These are phyloP conservation scores for Galaxea fascicularis DNA, from an alignment of 92 coral and sea anemone genomes.

Conservation along the genomic window DNA sequence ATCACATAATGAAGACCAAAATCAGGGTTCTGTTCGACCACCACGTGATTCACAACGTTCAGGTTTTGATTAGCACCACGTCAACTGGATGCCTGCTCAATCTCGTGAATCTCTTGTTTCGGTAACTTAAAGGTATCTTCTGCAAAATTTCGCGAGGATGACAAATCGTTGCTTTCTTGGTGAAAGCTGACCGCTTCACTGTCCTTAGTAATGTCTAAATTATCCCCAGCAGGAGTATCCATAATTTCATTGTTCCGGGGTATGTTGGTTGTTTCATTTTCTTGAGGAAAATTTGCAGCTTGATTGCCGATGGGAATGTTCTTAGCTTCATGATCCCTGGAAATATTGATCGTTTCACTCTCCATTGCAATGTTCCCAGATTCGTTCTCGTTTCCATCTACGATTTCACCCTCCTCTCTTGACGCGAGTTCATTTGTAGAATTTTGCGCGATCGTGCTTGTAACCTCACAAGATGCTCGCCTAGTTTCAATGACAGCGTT, in stretches of 20 bases:
- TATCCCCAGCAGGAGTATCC: background rate
- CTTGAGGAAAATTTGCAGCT: background rate
- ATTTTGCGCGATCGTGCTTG: background rate
- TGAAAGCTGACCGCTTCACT: constrained; percentile 4
- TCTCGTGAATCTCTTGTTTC: constrained; percentile 11
- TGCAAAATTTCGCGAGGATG: too few relatives aligned
- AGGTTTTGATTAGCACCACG: constrained; percentile 11
- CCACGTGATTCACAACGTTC: background rate
- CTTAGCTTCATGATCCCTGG: constrained; percentile 2
- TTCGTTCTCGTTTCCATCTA: constrained; percentile 69
- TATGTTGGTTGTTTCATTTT: background rate
- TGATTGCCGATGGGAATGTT: background rate
- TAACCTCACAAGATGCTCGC: background rate
- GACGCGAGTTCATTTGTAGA: constrained; percentile 36
- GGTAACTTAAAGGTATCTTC: constrained; percentile 23
- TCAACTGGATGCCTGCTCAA: constrained; percentile 31
- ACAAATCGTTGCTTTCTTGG: too few relatives aligned
- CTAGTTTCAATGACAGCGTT: constrained; percentile 6
- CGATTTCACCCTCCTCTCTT: constrained; percentile 86
- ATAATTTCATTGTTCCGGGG: background rate
- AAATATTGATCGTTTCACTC: background rate
- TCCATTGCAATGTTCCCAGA: background rate
- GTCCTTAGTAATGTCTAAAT: background rate
- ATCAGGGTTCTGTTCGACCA: background rate
- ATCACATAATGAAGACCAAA: background rate